Evolutionary conservation across 1,140 invertebrate species (phyloP).

Genomic region (Dendroctonus valens): DNA sequence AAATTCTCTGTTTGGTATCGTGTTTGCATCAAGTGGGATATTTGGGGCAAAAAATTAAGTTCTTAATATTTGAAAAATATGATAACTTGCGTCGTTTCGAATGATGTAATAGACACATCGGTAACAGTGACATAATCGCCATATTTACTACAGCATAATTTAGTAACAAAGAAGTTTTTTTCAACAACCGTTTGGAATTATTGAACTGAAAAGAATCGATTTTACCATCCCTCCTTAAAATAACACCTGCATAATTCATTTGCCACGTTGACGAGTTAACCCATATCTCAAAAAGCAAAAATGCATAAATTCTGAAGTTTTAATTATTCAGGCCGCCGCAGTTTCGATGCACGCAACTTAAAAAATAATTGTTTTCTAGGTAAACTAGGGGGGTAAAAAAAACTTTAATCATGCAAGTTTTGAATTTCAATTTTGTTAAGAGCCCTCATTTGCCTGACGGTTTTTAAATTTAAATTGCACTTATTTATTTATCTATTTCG

Average conservation of each 20-base stretch:
- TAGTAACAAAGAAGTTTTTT: background rate
- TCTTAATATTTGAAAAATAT: background rate
- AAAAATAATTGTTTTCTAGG: constrained; percentile 35
- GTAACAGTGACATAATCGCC: background rate
- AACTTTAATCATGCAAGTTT: too few species aligned
- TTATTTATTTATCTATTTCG: too few species aligned
- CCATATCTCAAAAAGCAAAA: constrained; percentile 38
- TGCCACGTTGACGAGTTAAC: constrained; percentile 34
- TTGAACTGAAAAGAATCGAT: constrained; percentile 30
- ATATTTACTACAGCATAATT: constrained; percentile 1
- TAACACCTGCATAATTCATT: constrained; percentile 34
- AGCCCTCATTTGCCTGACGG: too few species aligned
- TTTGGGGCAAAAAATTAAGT: too few species aligned
- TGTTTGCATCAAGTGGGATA: too few species aligned
- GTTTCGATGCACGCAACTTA: constrained; percentile 35
- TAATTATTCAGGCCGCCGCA: constrained; percentile 35
- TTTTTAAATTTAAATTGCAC: too few species aligned
- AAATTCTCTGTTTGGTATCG: too few species aligned
- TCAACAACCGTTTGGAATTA: background rate
- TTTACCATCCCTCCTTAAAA: constrained; percentile 21
- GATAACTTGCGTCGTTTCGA: constrained; percentile 5
- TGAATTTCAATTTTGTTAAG: too few species aligned
- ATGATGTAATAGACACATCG: too few species aligned
- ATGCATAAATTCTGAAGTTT: constrained; percentile 38
- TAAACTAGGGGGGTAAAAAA: background rate